Conservation (phyloP, 2,888 invertebrate genomes). For the Dryococelus australis region DNA sequence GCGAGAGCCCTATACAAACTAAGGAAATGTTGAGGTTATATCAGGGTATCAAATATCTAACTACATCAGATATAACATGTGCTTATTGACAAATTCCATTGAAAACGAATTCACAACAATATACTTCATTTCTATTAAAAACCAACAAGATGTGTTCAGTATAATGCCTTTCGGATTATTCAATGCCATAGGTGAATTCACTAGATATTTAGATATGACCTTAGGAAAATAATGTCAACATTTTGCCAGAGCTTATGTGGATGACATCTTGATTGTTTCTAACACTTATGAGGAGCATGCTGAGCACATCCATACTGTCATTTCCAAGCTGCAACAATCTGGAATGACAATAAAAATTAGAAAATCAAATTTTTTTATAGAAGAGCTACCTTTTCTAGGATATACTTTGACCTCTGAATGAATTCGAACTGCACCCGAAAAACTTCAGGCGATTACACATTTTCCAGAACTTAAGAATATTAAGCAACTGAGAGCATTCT, state of each 20-base stretch:
- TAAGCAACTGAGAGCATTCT: not conserved
- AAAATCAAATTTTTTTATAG: not conserved
- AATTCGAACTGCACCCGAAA: not conserved
- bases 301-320: not conserved
- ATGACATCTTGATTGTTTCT: not conserved
- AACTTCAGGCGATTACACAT: not conserved
- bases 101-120: constrained; percentile 35
- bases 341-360: not conserved
- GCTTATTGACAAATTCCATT: constrained; percentile 46
- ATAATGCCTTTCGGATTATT: not conserved
- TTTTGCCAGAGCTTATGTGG: not conserved
- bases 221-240: not conserved
- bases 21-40: not conserved
- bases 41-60: constrained; percentile 33
- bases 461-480: not conserved
- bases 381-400: not conserved
- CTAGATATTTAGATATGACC: not conserved
- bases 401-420: not conserved
- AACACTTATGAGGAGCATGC: not conserved
- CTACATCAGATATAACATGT: constrained; percentile 42
- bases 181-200: not conserved
- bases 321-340: not conserved
- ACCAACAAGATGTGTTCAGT: constrained; percentile 34
- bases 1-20: not conserved
- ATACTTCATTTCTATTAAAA: constrained; percentile 44